A percentile compares a stretch with the other conserved stretches of the same genome.
phyloP scores from a whole-genome alignment of 2,113 vertebrate species.

The Myocastor coypus region DNA sequence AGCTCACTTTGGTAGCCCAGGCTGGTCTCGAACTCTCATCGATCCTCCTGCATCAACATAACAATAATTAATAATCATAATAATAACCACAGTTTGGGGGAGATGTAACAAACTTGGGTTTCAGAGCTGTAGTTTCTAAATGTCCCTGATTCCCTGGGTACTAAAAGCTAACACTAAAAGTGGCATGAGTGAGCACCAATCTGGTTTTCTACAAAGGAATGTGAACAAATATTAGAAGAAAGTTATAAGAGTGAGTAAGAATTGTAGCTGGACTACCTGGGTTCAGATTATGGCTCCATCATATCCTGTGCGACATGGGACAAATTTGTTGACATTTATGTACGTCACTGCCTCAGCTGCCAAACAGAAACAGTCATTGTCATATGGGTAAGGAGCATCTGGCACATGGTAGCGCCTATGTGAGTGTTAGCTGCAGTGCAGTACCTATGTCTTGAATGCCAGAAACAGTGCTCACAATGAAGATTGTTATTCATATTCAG shows the following conservation, averaged over 20 bases:
- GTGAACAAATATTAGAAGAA: constrained; percentile 17
- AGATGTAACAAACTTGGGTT: constrained; percentile 10
- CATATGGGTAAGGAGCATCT: background rate
- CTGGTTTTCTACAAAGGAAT: constrained; percentile 46
- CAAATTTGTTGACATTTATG: constrained; percentile 40
- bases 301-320: background rate
- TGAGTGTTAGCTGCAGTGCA: background rate
- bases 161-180: constrained; percentile 57
- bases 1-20: too few relatives aligned
- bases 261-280: background rate
- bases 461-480: background rate
- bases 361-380: background rate
- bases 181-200: constrained; percentile 16
- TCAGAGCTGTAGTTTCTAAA: constrained; percentile 40
- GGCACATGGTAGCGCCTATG: background rate
- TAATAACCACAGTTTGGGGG: background rate
- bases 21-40: too few relatives aligned
- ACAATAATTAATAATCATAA: too few relatives aligned
- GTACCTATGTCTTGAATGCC: constrained; percentile 1
- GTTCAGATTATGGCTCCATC: background rate
- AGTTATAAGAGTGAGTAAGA: constrained; percentile 28
- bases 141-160: constrained; percentile 2
- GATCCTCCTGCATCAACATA: too few relatives aligned
- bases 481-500: constrained; percentile 32
- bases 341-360: constrained; percentile 27